Base-by-base conservation (phyloP, 2,888 invertebrate species). In the Drymonia ruficornis region DNA sequence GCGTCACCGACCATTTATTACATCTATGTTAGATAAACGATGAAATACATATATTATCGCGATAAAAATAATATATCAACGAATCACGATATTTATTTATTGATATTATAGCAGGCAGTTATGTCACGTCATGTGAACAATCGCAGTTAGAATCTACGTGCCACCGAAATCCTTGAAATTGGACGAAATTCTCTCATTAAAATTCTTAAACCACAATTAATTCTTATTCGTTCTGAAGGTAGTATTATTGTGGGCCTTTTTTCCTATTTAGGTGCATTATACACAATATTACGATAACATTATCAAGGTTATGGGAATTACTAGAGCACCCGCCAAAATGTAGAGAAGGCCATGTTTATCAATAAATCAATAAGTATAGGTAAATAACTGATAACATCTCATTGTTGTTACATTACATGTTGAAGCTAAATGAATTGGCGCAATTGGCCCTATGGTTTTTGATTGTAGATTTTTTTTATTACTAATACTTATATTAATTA, bases 21-120 rank as follows among this genome's bases (percentile, higher is more conserved):
- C 23, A 23, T 7, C 23, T 7, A 23, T 52, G 53, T 61, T 66
- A 72, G 65, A 70, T 70, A 68, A 74, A 72, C 68, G 63, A 64
- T 61, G 69, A 63, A 38, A n/a, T 38, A n/a, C n/a, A 11, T 38
- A 38, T n/a, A 9, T 38, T n/a, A 38, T 23, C 6, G 11, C 6
- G 7, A 12, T 0, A 6, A n/a, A 38, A n/a, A 38, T n/a, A 38
- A 38, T n/a, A 15, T 40, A 40, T 40, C 38, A 40, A 40, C 15
- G 9, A 40, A 13, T 43, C 19, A 12, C 13, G 19, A 13, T 43
- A 19, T 43, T 19, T 43, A 19, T 43, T 19, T 16, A 38, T 38
- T 3, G 38, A 13, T n/a, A n/a, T 42, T 6, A 9, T 9, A 23
- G 4, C 3, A 23, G 23, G 23, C n/a, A 40, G n/a, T 36, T 38